phyloP scores from a whole-genome alignment of 2,113 vertebrate species.

The Mirza zaza region DNA sequence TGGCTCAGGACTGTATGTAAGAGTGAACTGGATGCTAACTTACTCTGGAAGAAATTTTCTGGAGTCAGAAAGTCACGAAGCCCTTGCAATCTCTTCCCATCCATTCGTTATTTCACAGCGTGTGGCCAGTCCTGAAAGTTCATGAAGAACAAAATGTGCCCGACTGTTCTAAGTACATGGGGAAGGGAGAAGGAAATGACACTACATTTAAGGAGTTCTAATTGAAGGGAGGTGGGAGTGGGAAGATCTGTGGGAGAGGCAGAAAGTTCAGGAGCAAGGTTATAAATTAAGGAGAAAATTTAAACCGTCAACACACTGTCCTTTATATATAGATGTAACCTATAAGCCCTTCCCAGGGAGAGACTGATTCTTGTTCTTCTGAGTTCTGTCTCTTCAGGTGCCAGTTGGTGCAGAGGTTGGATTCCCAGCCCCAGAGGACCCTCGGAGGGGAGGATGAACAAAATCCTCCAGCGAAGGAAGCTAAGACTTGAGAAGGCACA shows the following conservation, averaged over 20 bases:
- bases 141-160: constrained; percentile 57
- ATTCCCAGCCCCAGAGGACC: not conserved
- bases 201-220: not conserved
- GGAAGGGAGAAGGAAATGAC: not conserved
- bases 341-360: not conserved
- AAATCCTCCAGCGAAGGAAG: not conserved
- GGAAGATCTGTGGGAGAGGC: not conserved
- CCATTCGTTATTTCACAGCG: not conserved
- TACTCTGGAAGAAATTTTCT: constrained; percentile 39
- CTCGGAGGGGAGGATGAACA: not conserved
- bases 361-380: not conserved
- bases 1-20: constrained; percentile 13
- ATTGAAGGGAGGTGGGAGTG: not conserved
- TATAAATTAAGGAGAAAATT: constrained; percentile 21
- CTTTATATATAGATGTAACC: not conserved
- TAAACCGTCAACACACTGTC: not conserved
- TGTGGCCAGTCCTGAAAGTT: constrained; percentile 31
- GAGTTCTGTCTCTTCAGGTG: not conserved
- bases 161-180: not conserved
- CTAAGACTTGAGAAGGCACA: not conserved
- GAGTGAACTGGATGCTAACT: constrained; percentile 1
- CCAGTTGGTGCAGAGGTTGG: not conserved
- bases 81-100: not conserved
- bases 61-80: constrained; percentile 13
- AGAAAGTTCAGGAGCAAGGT: not conserved